Evolutionary conservation across 2,888 invertebrate genomes (phyloP).

Genomic region (Synanthedon andrenaeformis): DNA sequence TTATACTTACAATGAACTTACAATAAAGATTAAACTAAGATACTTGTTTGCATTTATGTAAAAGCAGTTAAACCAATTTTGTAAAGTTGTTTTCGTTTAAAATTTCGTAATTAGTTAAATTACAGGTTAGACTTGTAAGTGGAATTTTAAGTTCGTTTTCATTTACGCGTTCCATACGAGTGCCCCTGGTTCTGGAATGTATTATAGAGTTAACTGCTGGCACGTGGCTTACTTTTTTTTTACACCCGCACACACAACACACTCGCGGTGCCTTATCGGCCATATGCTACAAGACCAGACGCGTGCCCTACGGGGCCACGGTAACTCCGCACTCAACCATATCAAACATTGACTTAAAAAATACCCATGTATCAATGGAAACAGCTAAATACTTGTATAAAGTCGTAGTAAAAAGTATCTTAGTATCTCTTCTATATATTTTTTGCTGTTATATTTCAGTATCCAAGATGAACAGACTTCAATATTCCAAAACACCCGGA

Average conservation of each 20-base stretch:
- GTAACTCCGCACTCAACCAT: slow-evolving; percentile 20
- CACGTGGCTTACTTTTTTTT: slow-evolving; percentile 44
- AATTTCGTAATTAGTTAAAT: background rate
- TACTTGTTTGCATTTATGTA: background rate
- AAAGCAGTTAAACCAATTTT: slow-evolving; percentile 4
- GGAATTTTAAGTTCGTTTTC: background rate
- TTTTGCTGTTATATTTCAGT: no score
- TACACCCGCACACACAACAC: slow-evolving; percentile 10
- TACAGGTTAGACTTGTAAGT: background rate
- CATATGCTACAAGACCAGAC: slow-evolving; percentile 54
- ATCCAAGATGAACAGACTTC: no score
- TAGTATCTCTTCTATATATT: no score
- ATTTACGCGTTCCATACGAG: background rate
- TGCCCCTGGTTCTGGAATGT: background rate
- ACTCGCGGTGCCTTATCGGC: slow-evolving; percentile 28
- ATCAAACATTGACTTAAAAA: slow-evolving; percentile 3
- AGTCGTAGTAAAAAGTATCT: no score
- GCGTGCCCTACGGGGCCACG: slow-evolving; percentile 35
- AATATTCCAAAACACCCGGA: no score
- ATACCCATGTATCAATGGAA: background rate
- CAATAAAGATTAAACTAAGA: no score
- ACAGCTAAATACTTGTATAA: no score
- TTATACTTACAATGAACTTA: no score
- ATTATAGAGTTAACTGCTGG: slow-evolving; percentile 31
- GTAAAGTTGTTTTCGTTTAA: background rate